Conservation (phyloP, 2,113 vertebrate genomes). For the Lophochroa leadbeateri region DNA sequence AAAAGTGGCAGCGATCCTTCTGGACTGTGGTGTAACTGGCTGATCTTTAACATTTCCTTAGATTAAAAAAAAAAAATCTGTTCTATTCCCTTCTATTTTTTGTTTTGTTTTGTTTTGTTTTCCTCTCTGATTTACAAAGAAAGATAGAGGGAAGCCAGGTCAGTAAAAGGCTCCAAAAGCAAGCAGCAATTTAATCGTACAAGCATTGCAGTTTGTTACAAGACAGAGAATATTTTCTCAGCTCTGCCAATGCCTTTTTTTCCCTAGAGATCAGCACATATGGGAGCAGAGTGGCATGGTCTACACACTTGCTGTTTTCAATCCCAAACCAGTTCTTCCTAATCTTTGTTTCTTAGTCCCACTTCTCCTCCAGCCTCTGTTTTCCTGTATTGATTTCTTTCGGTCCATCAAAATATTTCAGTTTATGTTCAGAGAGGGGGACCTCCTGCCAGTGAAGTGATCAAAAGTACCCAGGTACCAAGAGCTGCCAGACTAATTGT, state of each 20-base stretch:
- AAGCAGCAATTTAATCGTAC: not conserved
- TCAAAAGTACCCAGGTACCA: not conserved
- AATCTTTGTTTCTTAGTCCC: not conserved
- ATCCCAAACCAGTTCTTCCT: not conserved
- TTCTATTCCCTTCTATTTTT: not conserved
- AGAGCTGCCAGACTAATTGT: not conserved
- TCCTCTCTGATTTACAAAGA: not conserved
- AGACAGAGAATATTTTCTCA: not conserved
- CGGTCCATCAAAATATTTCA: not conserved
- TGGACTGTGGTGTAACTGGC: not conserved
- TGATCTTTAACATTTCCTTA: not conserved
- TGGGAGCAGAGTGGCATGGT: not conserved
- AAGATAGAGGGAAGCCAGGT: not conserved
- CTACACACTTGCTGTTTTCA: not conserved
- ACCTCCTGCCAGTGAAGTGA: not conserved
- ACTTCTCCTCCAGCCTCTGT: not conserved
- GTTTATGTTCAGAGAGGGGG: not conserved
- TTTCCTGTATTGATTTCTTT: not conserved
- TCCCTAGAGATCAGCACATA: not conserved
- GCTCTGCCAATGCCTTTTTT: not conserved
- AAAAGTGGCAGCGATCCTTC: not conserved
- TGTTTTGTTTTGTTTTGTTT: not conserved
- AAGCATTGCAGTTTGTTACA: not conserved
- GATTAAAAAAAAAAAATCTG: not conserved
- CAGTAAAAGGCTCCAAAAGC: not conserved